Evolutionary conservation across 2,797 vertebrate species (phyloP).

Genomic region (Prionace glauca): DNA sequence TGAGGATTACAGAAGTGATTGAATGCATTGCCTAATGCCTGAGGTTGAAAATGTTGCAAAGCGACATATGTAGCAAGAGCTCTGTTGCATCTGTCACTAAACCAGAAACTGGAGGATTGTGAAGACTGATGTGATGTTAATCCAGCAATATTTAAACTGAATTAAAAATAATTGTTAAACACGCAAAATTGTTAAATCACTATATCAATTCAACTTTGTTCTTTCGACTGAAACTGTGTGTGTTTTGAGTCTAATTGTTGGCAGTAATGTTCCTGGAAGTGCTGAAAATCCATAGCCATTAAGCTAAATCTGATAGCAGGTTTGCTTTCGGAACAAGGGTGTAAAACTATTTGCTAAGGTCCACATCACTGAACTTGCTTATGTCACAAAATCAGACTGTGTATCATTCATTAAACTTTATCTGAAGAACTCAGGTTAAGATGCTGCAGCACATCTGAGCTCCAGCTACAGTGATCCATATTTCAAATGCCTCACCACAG

Average conservation of each 20-base stretch:
- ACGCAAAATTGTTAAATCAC: background rate
- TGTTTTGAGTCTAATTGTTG: background rate
- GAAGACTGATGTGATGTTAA: background rate
- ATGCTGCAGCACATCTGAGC: background rate
- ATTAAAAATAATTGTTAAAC: background rate
- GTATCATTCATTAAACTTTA: background rate
- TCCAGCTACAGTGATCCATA: background rate
- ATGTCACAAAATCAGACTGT: background rate
- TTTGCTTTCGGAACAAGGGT: background rate
- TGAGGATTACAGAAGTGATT: constrained; percentile 9
- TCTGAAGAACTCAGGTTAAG: background rate
- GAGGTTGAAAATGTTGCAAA: background rate
- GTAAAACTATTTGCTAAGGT: background rate
- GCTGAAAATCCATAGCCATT: background rate
- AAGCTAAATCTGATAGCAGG: background rate
- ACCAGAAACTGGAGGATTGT: background rate
- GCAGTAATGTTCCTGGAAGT: background rate
- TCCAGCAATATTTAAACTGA: background rate
- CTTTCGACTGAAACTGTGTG: background rate
- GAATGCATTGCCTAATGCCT: background rate
- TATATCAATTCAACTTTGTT: background rate
- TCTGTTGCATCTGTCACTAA: background rate
- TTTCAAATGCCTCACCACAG: background rate
- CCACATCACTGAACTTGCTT: background rate
- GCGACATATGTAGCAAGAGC: background rate